Evolutionary conservation across 2,797 vertebrate species (phyloP), one percentile per base, ranked within the genome.

Genomic region (Anas flavirostris): DNA sequence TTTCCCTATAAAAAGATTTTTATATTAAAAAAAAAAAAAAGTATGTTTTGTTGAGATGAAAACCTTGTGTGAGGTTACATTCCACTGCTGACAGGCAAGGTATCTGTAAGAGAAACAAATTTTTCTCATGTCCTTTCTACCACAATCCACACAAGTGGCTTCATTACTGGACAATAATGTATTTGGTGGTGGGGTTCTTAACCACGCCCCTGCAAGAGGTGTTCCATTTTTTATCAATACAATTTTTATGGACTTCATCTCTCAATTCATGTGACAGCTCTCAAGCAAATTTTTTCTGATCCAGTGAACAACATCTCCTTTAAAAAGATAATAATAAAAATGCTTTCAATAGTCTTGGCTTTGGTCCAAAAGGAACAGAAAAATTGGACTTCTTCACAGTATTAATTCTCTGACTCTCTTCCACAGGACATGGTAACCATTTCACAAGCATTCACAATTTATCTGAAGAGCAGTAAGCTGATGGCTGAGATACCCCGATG

Each of bases 291-390:
- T 91, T 96, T 62, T 33, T 21, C 55, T 1, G 5, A 43, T 75
- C 31, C 23, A 56, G 39, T 37, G n/a, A 96, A 68, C 5, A 33
- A 2, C 3, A 2, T n/a, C 8, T 66, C 43, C 18, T 23, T 50
- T 28, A 3, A 43, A 67, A 72, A 72, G 59, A 75, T 22, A 48
- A 48, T 25, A 60, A 16, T 5, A 44, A 18, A 19, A 64, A n/a
- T 43, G 3, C 41, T 82, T 63, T 78, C 31, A 84, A 7, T 48
- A 10, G 5, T 76, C 62, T 76, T 94, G 85, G 63, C 55, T 91
- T 81, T 39, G 69, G 83, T 88, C 74, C 90, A 94, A 88, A 94
- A 41, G 44, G 43, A 94, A 56, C 16, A 82, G 66, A 78, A 91
- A 82, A 79, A 84, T 2, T 74, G 8, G 69, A 75, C 62, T 77